Percentiles rank a stretch among this genome's conserved stretches.
Conservation (phyloP, 2,888 invertebrate species). For the Campoplex nolae region DNA sequence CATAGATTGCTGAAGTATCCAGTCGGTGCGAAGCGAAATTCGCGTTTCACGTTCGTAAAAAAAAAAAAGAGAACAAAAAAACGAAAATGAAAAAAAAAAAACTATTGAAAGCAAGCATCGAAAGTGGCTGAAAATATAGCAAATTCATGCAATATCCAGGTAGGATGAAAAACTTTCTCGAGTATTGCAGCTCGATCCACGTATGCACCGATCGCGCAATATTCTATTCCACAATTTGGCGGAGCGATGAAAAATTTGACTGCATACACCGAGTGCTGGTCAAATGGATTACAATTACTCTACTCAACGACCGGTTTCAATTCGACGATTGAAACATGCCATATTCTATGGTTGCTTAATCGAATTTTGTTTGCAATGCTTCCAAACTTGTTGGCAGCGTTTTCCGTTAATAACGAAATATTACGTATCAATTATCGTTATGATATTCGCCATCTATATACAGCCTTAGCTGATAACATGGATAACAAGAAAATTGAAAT, state of each 20-base stretch:
- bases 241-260: constrained; percentile 16
- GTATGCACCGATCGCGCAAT: constrained; percentile 8
- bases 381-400: not conserved
- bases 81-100: constrained; percentile 1
- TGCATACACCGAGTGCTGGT: not conserved
- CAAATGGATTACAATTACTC: constrained; percentile 24
- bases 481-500: not conserved
- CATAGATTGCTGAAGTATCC: constrained; percentile 26
- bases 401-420: not conserved
- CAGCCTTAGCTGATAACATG: not conserved
- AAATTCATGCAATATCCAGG: constrained; percentile 38
- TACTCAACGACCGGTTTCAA: not conserved
- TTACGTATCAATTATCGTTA: not conserved
- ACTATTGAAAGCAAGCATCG: constrained; percentile 43
- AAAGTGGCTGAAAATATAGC: constrained; percentile 41
- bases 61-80: not conserved
- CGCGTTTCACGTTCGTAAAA: constrained; percentile 30
- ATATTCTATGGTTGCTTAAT: not conserved
- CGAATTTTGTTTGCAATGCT: not conserved
- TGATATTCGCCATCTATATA: not conserved
- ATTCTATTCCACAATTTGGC: constrained; percentile 27
- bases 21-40: not conserved
- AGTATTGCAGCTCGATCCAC: constrained; percentile 16
- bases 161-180: constrained; percentile 23
- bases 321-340: not conserved